These are phyloP conservation scores for Herpailurus yagouaroundi DNA, from an alignment of 2,113 vertebrate genomes.

Conservation along the genomic window DNA sequence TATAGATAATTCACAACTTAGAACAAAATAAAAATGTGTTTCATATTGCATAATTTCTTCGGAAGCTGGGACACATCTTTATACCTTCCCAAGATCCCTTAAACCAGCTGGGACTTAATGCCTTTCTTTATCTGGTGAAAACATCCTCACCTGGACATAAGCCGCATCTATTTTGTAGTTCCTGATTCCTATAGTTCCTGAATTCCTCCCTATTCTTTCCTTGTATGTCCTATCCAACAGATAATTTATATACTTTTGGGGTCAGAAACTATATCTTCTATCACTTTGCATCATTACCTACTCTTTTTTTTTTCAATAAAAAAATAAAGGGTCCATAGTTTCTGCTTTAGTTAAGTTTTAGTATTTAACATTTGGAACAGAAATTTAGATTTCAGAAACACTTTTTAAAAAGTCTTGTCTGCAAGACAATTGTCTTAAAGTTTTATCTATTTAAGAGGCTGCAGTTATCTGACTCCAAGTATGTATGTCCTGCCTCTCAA, in stretches of 20 bases:
- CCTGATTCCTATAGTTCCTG: background rate
- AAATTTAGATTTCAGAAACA: background rate
- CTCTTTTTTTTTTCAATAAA: background rate
- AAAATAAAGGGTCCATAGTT: background rate
- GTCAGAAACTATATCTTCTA: background rate
- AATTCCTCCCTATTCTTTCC: background rate
- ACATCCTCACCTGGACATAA: background rate
- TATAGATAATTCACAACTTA: background rate
- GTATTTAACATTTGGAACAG: background rate
- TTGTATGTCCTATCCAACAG: background rate
- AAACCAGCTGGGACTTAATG: background rate
- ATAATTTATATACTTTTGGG: background rate
- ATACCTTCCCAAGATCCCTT: background rate
- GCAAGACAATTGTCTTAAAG: background rate
- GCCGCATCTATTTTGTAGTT: background rate
- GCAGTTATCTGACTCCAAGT: background rate
- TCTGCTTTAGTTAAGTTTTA: background rate
- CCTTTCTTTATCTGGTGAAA: background rate
- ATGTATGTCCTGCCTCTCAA: background rate
- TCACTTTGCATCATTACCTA: background rate
- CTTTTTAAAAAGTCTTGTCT: background rate
- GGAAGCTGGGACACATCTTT: background rate
- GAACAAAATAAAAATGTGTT: conserved; percentile 16
- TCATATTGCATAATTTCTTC: background rate
- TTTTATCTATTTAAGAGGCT: background rate